Evolutionary conservation across 1,140 invertebrate genomes (phyloP).

Genomic region (Leptinotarsa lineolata): DNA sequence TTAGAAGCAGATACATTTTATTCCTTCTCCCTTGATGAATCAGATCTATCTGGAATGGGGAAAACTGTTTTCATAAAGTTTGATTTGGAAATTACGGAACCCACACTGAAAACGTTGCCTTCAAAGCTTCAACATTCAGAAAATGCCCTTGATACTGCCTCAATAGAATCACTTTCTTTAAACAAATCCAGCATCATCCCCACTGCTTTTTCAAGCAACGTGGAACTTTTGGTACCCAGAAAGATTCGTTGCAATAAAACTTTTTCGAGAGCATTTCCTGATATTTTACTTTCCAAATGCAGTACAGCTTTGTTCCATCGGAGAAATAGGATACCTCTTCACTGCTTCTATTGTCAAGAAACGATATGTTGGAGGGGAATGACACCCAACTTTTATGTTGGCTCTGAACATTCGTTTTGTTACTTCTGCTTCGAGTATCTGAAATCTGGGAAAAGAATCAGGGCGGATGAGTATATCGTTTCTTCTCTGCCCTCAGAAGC

Average conservation of each 20-base stretch:
- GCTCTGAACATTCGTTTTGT: not conserved
- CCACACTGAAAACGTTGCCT: not conserved
- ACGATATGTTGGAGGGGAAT: not conserved
- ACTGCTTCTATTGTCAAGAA: not conserved
- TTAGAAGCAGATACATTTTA: not conserved
- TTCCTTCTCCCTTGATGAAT: not conserved
- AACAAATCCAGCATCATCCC: not conserved
- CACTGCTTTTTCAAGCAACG: not conserved
- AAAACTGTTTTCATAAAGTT: not conserved
- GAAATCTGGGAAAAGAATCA: not conserved
- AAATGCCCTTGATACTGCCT: not conserved
- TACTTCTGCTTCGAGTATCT: constrained; percentile 2
- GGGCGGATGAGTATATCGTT: not conserved
- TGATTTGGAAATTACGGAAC: not conserved
- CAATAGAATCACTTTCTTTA: not conserved
- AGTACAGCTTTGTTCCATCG: not conserved
- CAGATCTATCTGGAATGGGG: not conserved
- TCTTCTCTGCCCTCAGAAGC: not conserved
- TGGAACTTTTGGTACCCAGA: not conserved
- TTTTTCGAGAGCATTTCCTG: not conserved
- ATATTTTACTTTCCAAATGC: not conserved
- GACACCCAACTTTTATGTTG: not conserved
- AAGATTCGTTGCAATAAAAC: not conserved
- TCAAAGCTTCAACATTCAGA: not conserved
- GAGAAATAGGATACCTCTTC: not conserved